Evolutionary conservation across 2,113 vertebrate genomes (phyloP), one percentile per base, ranked within the genome.

Genomic region (Nymphicus hollandicus): DNA sequence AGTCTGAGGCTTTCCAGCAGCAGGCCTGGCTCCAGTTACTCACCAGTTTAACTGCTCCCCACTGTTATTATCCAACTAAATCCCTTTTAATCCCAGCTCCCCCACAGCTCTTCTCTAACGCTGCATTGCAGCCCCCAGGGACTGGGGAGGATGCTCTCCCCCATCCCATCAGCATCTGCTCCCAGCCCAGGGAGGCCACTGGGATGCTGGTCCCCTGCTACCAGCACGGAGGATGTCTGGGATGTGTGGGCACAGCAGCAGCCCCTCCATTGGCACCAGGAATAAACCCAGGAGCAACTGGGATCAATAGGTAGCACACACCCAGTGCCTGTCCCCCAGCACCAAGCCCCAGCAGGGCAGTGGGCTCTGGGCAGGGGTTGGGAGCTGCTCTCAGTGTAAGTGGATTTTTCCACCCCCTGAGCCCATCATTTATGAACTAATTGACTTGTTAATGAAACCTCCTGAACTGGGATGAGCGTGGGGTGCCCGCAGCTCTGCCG

Each of bases 391-490:
- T 64, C 1, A 1, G 9, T 47, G 63, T 4, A 0, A 71, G 74
- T 11, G 0, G 1, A 11, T 39, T 44, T 25, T 6, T 11, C 3
- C n/a, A 11, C 35, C 58, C 22, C 1, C 5, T 12, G 11, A 78
- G 56, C 43, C 27, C 16, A 37, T 92, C 82, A 35, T 76, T 87
- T 88, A 9, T 61, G 20, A 91, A 78, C 56, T 69, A 91, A 95
- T 91, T 68, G 95, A 95, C 29, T 58, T 84, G 85, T 96, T 97
- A 90, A 95, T 81, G 91, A 87, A 37, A 20, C 24, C 50, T 78
- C 60, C 66, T 52, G 74, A 47, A 86, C 79, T 10, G n/a, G 74
- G 90, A 88, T 11, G 13, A 88, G 79, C 17, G 0, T 17, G 25
- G 76, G 25, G 53, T 2, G 7, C 88, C 69, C 13, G 2, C 35